Evolutionary conservation across 2,113 vertebrate species (phyloP).

Genomic region (Nibea albiflora): DNA sequence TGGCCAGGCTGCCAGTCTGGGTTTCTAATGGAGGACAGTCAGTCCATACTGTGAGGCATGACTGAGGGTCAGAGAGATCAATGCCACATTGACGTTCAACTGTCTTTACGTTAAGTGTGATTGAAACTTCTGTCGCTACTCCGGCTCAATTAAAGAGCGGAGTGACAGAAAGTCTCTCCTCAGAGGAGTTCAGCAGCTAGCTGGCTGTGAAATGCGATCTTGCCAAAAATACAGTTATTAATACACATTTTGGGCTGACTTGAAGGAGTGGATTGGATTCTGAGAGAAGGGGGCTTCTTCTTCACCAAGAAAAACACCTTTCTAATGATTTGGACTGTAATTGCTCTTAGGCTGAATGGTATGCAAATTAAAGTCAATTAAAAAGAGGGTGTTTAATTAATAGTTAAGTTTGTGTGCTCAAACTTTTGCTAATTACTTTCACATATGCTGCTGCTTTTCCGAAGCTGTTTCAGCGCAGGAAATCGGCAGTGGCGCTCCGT

Average conservation of each 20-base stretch:
- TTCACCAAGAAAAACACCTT: constrained; percentile 36
- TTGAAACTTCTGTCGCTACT: constrained; percentile 43
- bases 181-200: neutral
- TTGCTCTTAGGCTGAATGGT: constrained; percentile 76
- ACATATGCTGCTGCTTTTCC: constrained; percentile 89
- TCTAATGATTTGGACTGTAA: constrained; percentile 58
- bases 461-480: constrained; percentile 69
- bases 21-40: constrained; percentile 36
- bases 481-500: constrained; percentile 82
- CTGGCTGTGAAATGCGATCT: neutral
- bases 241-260: neutral
- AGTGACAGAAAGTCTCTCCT: constrained; percentile 1
- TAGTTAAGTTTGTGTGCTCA: constrained; percentile 90
- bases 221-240: neutral
- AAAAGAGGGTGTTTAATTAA: constrained; percentile 85
- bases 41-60: constrained; percentile 8
- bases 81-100: constrained; percentile 54
- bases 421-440: constrained; percentile 90
- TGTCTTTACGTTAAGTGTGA: constrained; percentile 47
- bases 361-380: constrained; percentile 92
- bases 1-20: constrained; percentile 32
- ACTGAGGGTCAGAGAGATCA: constrained; percentile 46
- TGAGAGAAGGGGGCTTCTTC: neutral
- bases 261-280: constrained; percentile 8
- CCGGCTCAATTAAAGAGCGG: neutral